Evolutionary conservation across 2,113 vertebrate genomes (phyloP).

Genomic region (Gambusia holbrooki): DNA sequence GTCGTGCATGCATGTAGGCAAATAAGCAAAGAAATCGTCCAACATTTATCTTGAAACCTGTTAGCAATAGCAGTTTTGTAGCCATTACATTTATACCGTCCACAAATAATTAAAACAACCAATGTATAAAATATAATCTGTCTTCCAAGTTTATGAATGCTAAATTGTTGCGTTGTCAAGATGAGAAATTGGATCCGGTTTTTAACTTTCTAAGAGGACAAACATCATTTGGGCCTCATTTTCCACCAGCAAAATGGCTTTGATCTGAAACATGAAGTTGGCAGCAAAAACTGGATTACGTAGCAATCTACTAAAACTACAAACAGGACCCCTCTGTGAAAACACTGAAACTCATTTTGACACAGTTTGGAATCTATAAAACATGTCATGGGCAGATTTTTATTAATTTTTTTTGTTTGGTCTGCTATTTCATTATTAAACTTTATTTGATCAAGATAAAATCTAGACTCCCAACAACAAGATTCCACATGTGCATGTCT

Average conservation of each 20-base stretch:
- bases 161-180: no score
- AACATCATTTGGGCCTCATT: no score
- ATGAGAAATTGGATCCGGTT: no score
- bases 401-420: neutral
- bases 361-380: neutral
- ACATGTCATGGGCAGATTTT: neutral
- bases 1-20: neutral
- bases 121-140: no score
- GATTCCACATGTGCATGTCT: neutral
- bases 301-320: neutral
- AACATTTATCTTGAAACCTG: no score
- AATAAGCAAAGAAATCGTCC: neutral
- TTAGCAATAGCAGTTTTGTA: no score
- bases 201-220: no score
- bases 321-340: rapidly evolving
- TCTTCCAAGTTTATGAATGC: no score
- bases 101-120: no score
- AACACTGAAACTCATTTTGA: neutral
- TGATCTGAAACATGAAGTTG: neutral
- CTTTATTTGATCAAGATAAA: neutral
- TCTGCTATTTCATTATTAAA: neutral
- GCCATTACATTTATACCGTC: no score
- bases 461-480: neutral
- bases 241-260: neutral
- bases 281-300: neutral